These are phyloP conservation scores for Manduca sexta DNA, from an alignment of 1,140 invertebrate species.

Conservation along the genomic window DNA sequence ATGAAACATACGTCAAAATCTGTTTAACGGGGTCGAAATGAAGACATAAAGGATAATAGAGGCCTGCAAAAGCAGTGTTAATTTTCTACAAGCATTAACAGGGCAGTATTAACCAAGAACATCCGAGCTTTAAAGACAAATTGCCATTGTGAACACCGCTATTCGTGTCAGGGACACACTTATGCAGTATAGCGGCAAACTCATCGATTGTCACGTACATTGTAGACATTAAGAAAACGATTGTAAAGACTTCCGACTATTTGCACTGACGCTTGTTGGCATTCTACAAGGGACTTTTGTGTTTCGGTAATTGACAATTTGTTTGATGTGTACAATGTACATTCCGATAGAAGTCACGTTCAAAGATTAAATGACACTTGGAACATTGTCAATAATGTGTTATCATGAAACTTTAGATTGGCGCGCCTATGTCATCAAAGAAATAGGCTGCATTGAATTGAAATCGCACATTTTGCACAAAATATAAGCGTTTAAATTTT, in stretches of 20 bases:
- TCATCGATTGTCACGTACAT: conserved; percentile 42
- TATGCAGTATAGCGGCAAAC: conserved; percentile 13
- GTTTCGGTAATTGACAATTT: not conserved
- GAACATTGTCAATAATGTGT: too few species aligned
- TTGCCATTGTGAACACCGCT: conserved; percentile 33
- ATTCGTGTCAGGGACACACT: conserved; percentile 41
- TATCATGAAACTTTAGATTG: too few species aligned
- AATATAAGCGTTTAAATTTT: too few species aligned
- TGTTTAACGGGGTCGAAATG: conserved; percentile 33
- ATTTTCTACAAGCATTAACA: conserved; percentile 47
- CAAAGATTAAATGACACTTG: too few species aligned
- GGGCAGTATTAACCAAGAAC: conserved; percentile 26
- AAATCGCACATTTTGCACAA: too few species aligned
- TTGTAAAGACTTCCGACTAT: conserved; percentile 26
- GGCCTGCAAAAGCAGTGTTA: conserved; percentile 35
- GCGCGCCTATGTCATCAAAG: too few species aligned
- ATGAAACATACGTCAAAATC: conserved; percentile 19
- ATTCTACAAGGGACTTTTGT: conserved; percentile 2
- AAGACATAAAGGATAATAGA: conserved; percentile 40
- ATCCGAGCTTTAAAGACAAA: conserved; percentile 35
- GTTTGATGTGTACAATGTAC: too few species aligned
- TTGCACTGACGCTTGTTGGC: conserved; percentile 2
- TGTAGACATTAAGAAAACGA: conserved; percentile 36
- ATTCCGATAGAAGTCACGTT: too few species aligned
- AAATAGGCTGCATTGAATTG: too few species aligned